phyloP scores from a whole-genome alignment of 2,113 vertebrate species.

The Gobius niger region DNA sequence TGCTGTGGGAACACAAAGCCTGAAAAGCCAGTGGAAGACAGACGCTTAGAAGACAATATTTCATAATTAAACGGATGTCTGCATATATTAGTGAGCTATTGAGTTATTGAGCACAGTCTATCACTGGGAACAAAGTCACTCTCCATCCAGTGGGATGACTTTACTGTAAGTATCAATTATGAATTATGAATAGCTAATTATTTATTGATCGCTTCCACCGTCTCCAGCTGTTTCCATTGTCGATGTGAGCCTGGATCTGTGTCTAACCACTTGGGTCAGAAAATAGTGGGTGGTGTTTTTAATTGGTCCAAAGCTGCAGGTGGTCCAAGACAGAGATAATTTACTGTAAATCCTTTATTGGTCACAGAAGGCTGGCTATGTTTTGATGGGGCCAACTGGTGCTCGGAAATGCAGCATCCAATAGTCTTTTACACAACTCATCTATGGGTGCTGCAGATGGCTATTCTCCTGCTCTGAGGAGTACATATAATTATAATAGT shows the following conservation, averaged over 20 bases:
- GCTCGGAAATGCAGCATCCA: constrained; percentile 19
- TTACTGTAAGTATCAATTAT: constrained; percentile 69
- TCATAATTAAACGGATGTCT: constrained; percentile 14
- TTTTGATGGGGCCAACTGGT: constrained; percentile 29
- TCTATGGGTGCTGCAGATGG: too few species aligned
- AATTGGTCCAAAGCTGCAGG: constrained; percentile 49
- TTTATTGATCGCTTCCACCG: constrained; percentile 56
- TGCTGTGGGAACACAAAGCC: neutral
- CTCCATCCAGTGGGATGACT: constrained; percentile 49
- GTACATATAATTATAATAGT: too few species aligned
- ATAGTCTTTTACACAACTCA: neutral
- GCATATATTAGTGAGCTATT: constrained; percentile 12
- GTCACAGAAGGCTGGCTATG: constrained; percentile 13
- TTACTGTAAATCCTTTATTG: constrained; percentile 24
- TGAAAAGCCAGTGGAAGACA: neutral
- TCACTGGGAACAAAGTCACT: constrained; percentile 8
- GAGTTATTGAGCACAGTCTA: constrained; percentile 13
- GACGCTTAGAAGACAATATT: neutral
- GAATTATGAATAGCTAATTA: constrained; percentile 62
- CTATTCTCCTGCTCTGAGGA: too few species aligned
- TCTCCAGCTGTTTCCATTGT: constrained; percentile 48
- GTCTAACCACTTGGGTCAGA: constrained; percentile 24
- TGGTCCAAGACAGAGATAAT: constrained; percentile 33
- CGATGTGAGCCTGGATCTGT: constrained; percentile 14
- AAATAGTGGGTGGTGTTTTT: constrained; percentile 45